phyloP scores from a whole-genome alignment of 1,140 invertebrate genomes.

The Paralvinella palmiformis region DNA sequence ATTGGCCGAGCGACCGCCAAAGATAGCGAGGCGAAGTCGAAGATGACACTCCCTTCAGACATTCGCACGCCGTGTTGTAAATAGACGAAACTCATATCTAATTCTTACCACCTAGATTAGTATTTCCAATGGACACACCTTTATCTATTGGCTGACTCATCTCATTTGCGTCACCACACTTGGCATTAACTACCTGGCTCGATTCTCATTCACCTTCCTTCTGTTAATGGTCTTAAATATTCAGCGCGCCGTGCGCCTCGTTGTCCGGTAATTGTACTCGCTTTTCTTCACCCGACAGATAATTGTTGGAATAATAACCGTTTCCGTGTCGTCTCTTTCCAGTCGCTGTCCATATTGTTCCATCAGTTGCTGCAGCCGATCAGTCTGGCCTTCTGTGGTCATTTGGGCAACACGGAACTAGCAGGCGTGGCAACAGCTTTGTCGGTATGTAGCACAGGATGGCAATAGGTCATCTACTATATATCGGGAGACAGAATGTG shows the following conservation, averaged over 20 bases:
- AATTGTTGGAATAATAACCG: background rate
- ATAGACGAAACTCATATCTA: too few species aligned
- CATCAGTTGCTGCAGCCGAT: constrained; percentile 22
- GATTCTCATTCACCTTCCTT: background rate
- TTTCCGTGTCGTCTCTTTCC: background rate
- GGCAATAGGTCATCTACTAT: too few species aligned
- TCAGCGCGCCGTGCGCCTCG: background rate
- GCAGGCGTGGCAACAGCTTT: constrained; percentile 20
- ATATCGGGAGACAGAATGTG: too few species aligned
- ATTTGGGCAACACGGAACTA: constrained; percentile 21
- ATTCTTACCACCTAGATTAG: too few species aligned
- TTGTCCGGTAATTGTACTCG: background rate
- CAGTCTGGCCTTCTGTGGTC: constrained; percentile 21
- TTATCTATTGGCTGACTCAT: too few species aligned
- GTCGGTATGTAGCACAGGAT: constrained; percentile 22
- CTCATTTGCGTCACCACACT: too few species aligned
- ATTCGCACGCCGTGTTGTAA: too few species aligned
- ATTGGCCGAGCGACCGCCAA: too few species aligned
- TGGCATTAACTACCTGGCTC: background rate
- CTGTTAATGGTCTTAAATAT: background rate
- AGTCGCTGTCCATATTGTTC: constrained; percentile 22
- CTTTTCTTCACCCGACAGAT: background rate
- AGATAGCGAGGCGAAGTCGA: too few species aligned
- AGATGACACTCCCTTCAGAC: too few species aligned
- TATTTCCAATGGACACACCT: too few species aligned